Percentiles rank a stretch among this genome's conserved stretches.
phyloP scores from a whole-genome alignment of 2,888 invertebrate genomes.

The Eupsilia transversa region DNA sequence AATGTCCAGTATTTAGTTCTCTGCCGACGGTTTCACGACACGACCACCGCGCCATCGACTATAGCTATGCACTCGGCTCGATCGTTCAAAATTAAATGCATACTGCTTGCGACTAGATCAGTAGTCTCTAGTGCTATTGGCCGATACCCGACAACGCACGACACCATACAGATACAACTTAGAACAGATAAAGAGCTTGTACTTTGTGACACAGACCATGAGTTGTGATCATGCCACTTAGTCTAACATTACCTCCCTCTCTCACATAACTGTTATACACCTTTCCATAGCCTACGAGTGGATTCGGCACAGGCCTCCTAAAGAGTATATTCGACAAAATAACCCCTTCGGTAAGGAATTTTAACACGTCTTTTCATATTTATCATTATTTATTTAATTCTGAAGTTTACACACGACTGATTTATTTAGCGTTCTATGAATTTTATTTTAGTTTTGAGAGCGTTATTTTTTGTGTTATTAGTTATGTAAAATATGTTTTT shows the following conservation, averaged over 20 bases:
- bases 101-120: constrained; percentile 90
- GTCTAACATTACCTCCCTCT: constrained; percentile 87
- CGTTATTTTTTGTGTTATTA: constrained; percentile 82
- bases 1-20: constrained; percentile 86
- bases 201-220: constrained; percentile 90
- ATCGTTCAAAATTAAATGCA: constrained; percentile 89
- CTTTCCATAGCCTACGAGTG: constrained; percentile 90
- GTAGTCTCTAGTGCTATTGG: constrained; percentile 90
- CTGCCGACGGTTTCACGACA: constrained; percentile 84
- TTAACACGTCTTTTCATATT: constrained; percentile 89
- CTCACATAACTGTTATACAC: constrained; percentile 90
- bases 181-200: constrained; percentile 90
- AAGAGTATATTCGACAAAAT: constrained; percentile 92
- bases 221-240: constrained; percentile 86
- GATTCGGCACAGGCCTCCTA: constrained; percentile 91
- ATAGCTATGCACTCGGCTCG: constrained; percentile 89
- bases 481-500: constrained; percentile 78
- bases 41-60: constrained; percentile 87
- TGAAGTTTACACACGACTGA: constrained; percentile 79
- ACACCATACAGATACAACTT: constrained; percentile 88
- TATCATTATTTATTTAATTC: constrained; percentile 81
- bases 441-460: constrained; percentile 80
- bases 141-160: constrained; percentile 89
- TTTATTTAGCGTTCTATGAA: constrained; percentile 83
- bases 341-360: constrained; percentile 91